Evolutionary conservation across 1,140 invertebrate species (phyloP).

Genomic region (Drepana arcuata): DNA sequence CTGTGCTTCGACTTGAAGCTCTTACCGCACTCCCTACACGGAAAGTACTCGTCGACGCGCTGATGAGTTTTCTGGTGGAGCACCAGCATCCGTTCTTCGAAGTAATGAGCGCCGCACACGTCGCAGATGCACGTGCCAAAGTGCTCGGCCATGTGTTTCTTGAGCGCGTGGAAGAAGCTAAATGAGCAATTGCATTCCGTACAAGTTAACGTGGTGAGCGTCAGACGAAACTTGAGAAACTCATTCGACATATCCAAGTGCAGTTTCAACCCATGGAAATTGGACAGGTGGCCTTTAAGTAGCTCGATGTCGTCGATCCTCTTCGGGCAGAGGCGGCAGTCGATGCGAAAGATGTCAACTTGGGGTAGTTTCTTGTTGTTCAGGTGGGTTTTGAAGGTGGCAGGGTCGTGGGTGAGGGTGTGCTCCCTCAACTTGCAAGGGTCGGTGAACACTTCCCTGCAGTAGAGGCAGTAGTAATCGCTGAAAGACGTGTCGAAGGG

Average conservation of each 20-base stretch:
- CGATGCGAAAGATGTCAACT: constrained; percentile 56
- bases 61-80: not conserved
- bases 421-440: constrained; percentile 49
- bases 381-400: constrained; percentile 37
- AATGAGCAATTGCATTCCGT: constrained; percentile 32
- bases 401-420: constrained; percentile 41
- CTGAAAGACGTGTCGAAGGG: constrained; percentile 50
- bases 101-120: constrained; percentile 33
- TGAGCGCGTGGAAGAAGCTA: constrained; percentile 46
- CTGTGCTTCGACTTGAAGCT: constrained; percentile 56
- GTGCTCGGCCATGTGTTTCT: constrained; percentile 56
- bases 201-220: constrained; percentile 22
- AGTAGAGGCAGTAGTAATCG: constrained; percentile 56
- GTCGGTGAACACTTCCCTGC: constrained; percentile 48
- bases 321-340: constrained; percentile 41
- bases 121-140: constrained; percentile 57
- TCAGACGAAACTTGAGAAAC: constrained; percentile 30
- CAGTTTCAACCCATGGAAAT: constrained; percentile 20
- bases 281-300: constrained; percentile 38
- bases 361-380: constrained; percentile 54
- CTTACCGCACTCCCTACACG: constrained; percentile 54
- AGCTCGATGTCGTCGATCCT: constrained; percentile 46
- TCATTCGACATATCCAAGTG: constrained; percentile 27
- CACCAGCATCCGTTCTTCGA: not conserved
- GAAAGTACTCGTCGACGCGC: constrained; percentile 2